Base-by-base conservation (phyloP, 2,797 vertebrate species). In the Melanotaenia nigrans region DNA sequence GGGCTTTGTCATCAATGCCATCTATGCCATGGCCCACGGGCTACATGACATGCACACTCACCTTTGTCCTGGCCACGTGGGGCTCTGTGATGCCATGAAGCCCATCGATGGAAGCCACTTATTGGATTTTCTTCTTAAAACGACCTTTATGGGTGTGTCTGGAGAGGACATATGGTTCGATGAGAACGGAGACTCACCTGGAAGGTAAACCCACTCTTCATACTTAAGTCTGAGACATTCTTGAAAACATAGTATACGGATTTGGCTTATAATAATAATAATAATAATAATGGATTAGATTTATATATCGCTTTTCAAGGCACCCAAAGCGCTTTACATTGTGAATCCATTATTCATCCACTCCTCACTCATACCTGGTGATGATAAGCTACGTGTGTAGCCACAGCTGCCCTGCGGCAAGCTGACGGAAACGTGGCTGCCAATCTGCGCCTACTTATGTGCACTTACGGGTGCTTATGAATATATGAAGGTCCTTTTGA, bases 1-100 rank as follows among this genome's bases (percentile, higher is more conserved):
- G 98, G 97, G 98, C 73, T 99, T 99, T 74, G 97, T 99, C 90
- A 98, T 99, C 90, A 99, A 99, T 8, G 98, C 98, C 73, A 99
- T 99, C 89, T 98, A 99, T 0, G 96, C 98, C 66, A 99, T 99
- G 98, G 98, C 97, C 1, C 96, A 99, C 0, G 98, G 98, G 0
- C 94, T 99, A 8, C 97, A 99, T 51, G 96, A 96, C 78, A 97
- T 99, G 97, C 96, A 99, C 79, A 89, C 92, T 0, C 90, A 94
- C 4, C 92, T 99, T 47, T 99, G 98, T 67, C 96, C 95, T 0
- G 95, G 94, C 2, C 91, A 96, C 0, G 84, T 93, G 75, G 97
- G 98, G 6, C 94, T 99, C 47, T 99, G 98, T 10, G 96, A 97
- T 1, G 94, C 95, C 75, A 99, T 99, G 97, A 95, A 94, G 71